Evolutionary conservation across 2,888 invertebrate species (phyloP).

Genomic region (Chloromyia formosa): DNA sequence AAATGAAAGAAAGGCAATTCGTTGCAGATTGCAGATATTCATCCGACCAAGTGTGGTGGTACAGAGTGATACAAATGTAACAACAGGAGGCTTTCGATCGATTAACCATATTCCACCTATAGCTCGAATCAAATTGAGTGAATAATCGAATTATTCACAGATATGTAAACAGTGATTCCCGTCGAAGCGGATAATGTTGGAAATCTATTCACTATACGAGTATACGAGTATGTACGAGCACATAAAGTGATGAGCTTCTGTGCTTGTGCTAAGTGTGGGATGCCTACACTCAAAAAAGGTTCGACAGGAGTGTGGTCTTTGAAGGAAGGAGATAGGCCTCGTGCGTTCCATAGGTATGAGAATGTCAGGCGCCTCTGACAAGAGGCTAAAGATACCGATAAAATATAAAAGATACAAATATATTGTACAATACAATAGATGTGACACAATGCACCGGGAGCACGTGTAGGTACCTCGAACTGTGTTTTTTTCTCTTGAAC

Average conservation of each 20-base stretch:
- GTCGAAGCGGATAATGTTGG: too few species aligned
- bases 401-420: background rate
- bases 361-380: too few species aligned
- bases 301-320: too few species aligned
- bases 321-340: too few species aligned
- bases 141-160: slow-evolving; percentile 40
- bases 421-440: background rate
- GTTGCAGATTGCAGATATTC: slow-evolving; percentile 3
- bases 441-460: background rate
- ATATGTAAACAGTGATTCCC: background rate
- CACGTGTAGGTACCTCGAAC: slow-evolving; percentile 25
- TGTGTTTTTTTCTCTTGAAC: background rate
- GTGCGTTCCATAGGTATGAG: too few species aligned
- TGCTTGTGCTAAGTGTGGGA: too few species aligned
- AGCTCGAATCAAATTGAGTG: slow-evolving; percentile 8
- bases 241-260: too few species aligned
- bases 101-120: slow-evolving; percentile 8
- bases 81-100: background rate
- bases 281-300: too few species aligned
- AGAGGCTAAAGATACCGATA: too few species aligned
- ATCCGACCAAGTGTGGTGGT: background rate
- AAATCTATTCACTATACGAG: too few species aligned
- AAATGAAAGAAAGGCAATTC: slow-evolving; percentile 15
- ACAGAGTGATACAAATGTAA: too few species aligned
- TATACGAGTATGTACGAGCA: too few species aligned